Evolutionary conservation across 2,888 invertebrate species (phyloP), one percentile per base, ranked within the genome.

Genomic region (Tiliacea aurago): DNA sequence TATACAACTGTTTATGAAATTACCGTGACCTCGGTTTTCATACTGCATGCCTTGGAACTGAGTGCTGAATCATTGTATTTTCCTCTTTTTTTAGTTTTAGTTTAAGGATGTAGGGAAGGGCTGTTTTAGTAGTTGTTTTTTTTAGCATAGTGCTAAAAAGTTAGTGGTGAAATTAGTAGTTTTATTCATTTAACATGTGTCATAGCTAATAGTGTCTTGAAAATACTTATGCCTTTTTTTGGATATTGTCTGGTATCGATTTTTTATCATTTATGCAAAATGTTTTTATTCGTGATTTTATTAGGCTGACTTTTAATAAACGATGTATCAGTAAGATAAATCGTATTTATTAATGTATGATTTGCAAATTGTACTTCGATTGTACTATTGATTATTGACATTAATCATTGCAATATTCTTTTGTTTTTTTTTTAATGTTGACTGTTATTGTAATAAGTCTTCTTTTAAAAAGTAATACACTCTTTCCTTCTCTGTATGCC

Each of bases 1-100:
- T 89, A 89, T 89, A 89, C 82, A 83, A 82, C 65, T 37, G 86
- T 89, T 88, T 85, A 89, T 88, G 89, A 89, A 89, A 89, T 81
- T 82, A 43, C 45, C 43, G 18, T 86, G 86, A 85, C 86, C 86
- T 86, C 84, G 87, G 47, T 75, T 74, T 84, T 78, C 81, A 81
- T 55, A 81, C 66, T 43, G 28, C 53, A 81, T 80, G 58, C 67
- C 56, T 67, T 75, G 78, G 69, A 62, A 72, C 62, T 56, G 23
- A 15, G 41, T 9, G 62, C 83, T 84, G 86, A 86, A 76, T 86
- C 86, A 86, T 72, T 53, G 3, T 51, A 45, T 37, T 66, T 81
- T 71, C 67, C 37, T 6, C 53, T 55, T 47, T 78, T 72, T 76
- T 41, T 41, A 66, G 9, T 67, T 70, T 28, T n/a, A 13, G 9